Evolutionary conservation across 2,113 vertebrate species (phyloP).

Genomic region (Syrmaticus mikado): DNA sequence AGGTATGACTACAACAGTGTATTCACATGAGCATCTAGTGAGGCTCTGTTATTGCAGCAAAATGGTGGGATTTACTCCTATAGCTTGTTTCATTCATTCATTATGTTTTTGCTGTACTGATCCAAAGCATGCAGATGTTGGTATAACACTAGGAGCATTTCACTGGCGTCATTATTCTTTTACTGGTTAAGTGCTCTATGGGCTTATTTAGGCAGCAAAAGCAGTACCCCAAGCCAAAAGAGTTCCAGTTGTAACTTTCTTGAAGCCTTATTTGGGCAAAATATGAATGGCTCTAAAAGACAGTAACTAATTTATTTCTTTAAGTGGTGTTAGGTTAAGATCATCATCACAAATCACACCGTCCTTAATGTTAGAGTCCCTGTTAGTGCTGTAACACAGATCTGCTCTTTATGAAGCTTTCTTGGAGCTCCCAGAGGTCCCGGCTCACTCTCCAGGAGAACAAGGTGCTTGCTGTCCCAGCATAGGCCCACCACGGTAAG

Average conservation of each 20-base stretch:
- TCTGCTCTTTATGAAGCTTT: background rate
- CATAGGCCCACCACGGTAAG: background rate
- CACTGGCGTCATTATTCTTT: background rate
- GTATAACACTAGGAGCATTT: background rate
- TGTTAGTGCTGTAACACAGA: background rate
- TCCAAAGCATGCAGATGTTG: background rate
- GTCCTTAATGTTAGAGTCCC: background rate
- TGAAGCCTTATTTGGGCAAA: conserved; percentile 65
- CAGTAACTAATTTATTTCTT: conserved; percentile 44
- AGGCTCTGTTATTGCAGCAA: background rate
- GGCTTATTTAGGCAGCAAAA: conserved; percentile 55
- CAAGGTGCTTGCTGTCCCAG: background rate
- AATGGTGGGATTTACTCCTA: background rate
- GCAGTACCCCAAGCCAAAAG: conserved; percentile 42
- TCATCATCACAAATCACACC: conserved; percentile 21
- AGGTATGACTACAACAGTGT: background rate
- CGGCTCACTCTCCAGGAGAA: background rate
- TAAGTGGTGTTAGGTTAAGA: conserved; percentile 28
- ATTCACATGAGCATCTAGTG: background rate
- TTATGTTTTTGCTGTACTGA: accelerated
- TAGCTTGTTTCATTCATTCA: conserved; percentile 2
- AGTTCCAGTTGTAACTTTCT: conserved; percentile 26
- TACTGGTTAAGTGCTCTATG: background rate
- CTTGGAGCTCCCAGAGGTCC: background rate
- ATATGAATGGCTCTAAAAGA: conserved; percentile 45